phyloP scores from a whole-genome alignment of 2,113 vertebrate genomes.

The Psephotus haematonotus region DNA sequence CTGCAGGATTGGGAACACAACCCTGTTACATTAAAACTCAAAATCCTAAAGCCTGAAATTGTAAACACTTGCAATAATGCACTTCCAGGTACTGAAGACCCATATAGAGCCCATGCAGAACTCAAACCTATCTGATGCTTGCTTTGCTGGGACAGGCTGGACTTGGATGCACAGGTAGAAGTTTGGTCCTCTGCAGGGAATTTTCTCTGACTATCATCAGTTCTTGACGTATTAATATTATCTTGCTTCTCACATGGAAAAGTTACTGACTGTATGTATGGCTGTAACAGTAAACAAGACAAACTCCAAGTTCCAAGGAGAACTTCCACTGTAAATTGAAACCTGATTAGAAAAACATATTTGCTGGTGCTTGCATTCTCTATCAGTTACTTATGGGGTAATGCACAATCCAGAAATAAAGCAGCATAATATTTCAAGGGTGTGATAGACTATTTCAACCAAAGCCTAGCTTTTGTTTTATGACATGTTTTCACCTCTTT shows the following conservation, averaged over 20 bases:
- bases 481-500: not conserved
- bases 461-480: not conserved
- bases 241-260: not conserved
- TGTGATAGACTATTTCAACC: not conserved
- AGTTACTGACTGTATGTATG: not conserved
- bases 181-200: not conserved
- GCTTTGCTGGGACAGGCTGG: not conserved
- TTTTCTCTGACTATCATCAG: not conserved
- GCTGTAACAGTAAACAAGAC: not conserved
- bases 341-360: conserved; percentile 4
- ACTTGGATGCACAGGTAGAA: not conserved
- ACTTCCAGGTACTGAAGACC: not conserved
- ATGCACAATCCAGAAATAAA: conserved; percentile 15
- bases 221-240: not conserved
- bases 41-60: not conserved
- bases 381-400: not conserved
- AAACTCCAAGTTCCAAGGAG: not conserved
- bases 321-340: not conserved
- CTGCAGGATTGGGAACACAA: not conserved
- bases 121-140: not conserved
- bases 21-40: not conserved
- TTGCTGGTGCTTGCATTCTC: not conserved
- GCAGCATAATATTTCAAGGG: not conserved
- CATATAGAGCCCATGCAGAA: not conserved
- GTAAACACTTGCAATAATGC: not conserved